A percentile compares a stretch with the other conserved stretches of the same genome.
Evolutionary conservation across 2,113 vertebrate species (phyloP).

Genomic region (Pseudonaja textilis): DNA sequence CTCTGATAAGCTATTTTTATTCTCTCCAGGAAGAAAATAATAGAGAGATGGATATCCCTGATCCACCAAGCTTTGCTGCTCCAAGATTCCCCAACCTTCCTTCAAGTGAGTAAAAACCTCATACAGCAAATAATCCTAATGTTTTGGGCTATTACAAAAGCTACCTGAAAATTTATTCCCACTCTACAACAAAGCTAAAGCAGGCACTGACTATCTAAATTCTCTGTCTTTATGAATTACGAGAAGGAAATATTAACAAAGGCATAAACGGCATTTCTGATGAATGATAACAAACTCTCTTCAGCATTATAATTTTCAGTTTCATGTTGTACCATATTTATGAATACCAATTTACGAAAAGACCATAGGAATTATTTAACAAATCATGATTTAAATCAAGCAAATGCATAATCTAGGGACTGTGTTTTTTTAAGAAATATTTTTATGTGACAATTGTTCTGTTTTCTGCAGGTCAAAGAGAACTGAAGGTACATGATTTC

Average conservation of each 20-base stretch:
- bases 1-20: background rate
- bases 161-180: background rate
- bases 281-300: background rate
- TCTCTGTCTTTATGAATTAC: background rate
- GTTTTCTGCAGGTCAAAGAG: background rate
- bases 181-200: background rate
- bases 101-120: slow-evolving; percentile 59
- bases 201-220: background rate
- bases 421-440: background rate
- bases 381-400: background rate
- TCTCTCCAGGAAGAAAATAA: slow-evolving; percentile 57
- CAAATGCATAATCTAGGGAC: background rate
- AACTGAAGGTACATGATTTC: slow-evolving; percentile 2
- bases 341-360: background rate
- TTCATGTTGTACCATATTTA: background rate
- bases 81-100: slow-evolving; percentile 67
- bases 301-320: background rate
- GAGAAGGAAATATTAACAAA: background rate
- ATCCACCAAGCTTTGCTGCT: slow-evolving; percentile 63
- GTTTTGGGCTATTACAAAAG: accelerated
- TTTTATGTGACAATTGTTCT: background rate
- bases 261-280: background rate
- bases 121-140: background rate
- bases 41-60: slow-evolving; percentile 50
- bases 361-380: background rate